Evolutionary conservation across 2,888 invertebrate genomes (phyloP).

Genomic region (Cinara cedri): DNA sequence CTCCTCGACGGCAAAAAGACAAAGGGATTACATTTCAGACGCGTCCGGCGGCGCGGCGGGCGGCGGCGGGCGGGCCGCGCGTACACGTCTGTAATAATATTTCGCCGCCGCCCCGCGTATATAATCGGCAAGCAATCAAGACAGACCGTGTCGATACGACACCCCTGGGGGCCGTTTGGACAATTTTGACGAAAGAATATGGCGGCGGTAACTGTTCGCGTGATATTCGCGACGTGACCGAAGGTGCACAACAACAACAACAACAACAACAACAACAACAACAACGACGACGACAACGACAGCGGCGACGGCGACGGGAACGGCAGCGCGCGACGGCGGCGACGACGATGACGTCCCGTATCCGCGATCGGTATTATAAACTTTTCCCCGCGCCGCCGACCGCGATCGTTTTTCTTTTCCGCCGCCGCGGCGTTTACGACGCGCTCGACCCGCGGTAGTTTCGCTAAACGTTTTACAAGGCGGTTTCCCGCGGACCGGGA

Average conservation of each 20-base stretch:
- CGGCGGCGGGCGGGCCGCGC: neutral
- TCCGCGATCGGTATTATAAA: neutral
- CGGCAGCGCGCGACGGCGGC: neutral
- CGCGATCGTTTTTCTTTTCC: neutral
- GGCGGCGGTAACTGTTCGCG: conserved; percentile 46
- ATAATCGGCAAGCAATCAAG: conserved; percentile 57
- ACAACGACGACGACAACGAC: neutral
- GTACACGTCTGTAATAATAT: too few relatives aligned
- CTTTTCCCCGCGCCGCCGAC: neutral
- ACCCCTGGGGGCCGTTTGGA: conserved; percentile 53
- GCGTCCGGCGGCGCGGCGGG: neutral
- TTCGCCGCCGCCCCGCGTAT: too few relatives aligned
- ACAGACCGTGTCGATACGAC: conserved; percentile 51
- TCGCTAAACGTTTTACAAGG: conserved; percentile 55
- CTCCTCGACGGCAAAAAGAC: neutral
- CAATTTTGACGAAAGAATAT: conserved; percentile 55
- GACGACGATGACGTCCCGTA: too few relatives aligned
- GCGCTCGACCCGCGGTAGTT: conserved; percentile 41
- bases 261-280: neutral
- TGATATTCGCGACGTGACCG: conserved; percentile 52
- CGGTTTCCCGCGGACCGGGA: neutral
- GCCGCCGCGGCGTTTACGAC: conserved; percentile 12
- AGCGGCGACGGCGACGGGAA: too few relatives aligned
- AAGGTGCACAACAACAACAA: conserved; percentile 48
- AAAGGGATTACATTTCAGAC: conserved; percentile 15